Conservation (phyloP, 2,888 invertebrate genomes). For the Blera fallax region DNA sequence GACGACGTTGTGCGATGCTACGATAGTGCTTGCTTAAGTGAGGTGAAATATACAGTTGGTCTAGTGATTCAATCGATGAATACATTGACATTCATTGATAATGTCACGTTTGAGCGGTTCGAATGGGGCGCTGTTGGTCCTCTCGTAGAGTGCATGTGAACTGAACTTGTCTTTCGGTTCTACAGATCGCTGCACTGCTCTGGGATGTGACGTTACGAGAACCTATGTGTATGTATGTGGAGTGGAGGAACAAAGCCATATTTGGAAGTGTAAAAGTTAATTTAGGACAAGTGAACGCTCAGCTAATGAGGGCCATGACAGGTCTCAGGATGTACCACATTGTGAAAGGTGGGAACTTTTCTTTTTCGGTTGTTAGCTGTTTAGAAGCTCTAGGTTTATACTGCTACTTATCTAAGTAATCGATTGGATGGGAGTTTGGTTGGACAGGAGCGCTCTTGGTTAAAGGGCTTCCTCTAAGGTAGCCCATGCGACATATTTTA, state of each 20-base stretch:
- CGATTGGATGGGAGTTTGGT: no score
- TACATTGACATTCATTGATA: conserved; percentile 73
- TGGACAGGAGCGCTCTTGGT: no score
- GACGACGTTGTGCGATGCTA: conserved; percentile 26
- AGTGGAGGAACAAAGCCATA: conserved; percentile 32
- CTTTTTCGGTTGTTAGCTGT: background rate
- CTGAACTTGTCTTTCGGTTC: conserved; percentile 48
- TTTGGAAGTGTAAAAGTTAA: conserved; percentile 71
- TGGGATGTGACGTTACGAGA: conserved; percentile 13
- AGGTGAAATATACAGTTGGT: conserved; percentile 55
- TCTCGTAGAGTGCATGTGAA: conserved; percentile 57
- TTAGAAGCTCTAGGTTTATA: conserved; percentile 15
- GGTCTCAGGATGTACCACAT: conserved; percentile 50
- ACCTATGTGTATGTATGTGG: no score
- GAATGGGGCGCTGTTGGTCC: conserved; percentile 13
- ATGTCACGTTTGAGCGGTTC: conserved; percentile 65
- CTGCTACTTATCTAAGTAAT: background rate
- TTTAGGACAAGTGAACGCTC: conserved; percentile 63
- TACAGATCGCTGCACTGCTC: background rate
- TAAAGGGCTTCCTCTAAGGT: no score
- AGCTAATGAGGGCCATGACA: conserved; percentile 57
- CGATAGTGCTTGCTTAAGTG: conserved; percentile 30
- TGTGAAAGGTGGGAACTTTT: conserved; percentile 10
- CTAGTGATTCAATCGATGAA: conserved; percentile 71
- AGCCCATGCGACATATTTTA: no score